Evolutionary conservation across 2,888 invertebrate species (phyloP), one percentile per base, ranked within the genome.

Genomic region (Lapara coniferarum): DNA sequence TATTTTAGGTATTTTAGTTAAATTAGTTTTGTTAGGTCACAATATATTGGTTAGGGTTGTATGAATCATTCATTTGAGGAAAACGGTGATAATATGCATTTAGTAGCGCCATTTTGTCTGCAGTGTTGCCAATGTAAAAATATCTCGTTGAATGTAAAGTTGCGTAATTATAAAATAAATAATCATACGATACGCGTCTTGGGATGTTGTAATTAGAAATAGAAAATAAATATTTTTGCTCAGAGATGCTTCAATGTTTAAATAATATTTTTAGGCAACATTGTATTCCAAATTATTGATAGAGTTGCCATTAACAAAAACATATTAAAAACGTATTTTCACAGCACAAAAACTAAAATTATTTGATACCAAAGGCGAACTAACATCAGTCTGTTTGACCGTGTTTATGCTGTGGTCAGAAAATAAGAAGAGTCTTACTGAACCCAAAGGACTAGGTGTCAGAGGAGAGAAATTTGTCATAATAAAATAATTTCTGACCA

Each of bases 11-110:
- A 68, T 68, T 79, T 72, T 77, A 74, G 75, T 74, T 68, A 52
- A 68, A 37, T 68, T 52, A 68, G 68, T 59, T 37, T 46, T 44
- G 58, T 58, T 75, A 70, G 73, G 70, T 75, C 74, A 77, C 73
- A 72, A 77, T 81, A 74, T 74, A 77, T 77, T 78, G 77, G 78
- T 78, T 79, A 74, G 80, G 73, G 77, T 81, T 75, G 77, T 75
- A 68, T 69, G 76, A 69, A 80, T 75, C 71, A 75, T 71, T 78
- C 79, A 16, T 76, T 72, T 75, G 68, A 56, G 63, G 46, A 77
- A 80, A 77, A 81, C 82, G 86, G 91, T 91, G 91, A 91, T 91
- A 90, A 84, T 81, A 81, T 91, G 92, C 92, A 92, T 92, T 92
- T 92, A 92, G 81, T 84, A 81, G 89, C 91, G 90, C 90, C 91